Percentiles rank a stretch among this genome's conserved stretches.
Conservation (phyloP, 2,113 vertebrate genomes). For the Chrysemys picta region DNA sequence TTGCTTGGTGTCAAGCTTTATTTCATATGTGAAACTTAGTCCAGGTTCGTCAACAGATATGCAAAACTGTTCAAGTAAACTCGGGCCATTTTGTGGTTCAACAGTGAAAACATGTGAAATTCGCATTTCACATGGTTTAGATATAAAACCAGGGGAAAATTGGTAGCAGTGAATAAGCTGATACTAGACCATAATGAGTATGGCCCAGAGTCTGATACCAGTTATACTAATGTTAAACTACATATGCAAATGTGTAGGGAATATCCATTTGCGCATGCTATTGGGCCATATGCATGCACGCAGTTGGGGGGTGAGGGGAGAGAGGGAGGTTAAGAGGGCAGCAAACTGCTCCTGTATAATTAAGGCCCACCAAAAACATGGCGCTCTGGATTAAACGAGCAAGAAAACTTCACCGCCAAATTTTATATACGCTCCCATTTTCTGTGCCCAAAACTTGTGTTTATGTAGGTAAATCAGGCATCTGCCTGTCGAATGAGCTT, state of each 20-base stretch:
- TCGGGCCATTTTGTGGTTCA: neutral
- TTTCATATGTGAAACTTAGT: neutral
- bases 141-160: neutral
- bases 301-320: neutral
- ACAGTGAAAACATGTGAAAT: neutral
- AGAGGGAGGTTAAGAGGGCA: neutral
- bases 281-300: neutral
- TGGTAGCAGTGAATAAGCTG: neutral
- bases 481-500: neutral
- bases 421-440: neutral
- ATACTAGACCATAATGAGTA: neutral
- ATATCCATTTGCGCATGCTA: neutral
- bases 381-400: neutral
- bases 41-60: neutral
- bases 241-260: neutral
- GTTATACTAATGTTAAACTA: neutral
- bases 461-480: neutral
- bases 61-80: neutral
- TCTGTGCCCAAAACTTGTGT: neutral
- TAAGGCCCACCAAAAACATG: neutral
- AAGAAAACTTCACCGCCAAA: neutral
- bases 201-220: neutral
- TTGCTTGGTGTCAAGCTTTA: neutral
- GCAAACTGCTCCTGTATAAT: neutral
- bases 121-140: neutral